Evolutionary conservation across 2,888 invertebrate genomes (phyloP).

Genomic region (Campaea margaritaria): DNA sequence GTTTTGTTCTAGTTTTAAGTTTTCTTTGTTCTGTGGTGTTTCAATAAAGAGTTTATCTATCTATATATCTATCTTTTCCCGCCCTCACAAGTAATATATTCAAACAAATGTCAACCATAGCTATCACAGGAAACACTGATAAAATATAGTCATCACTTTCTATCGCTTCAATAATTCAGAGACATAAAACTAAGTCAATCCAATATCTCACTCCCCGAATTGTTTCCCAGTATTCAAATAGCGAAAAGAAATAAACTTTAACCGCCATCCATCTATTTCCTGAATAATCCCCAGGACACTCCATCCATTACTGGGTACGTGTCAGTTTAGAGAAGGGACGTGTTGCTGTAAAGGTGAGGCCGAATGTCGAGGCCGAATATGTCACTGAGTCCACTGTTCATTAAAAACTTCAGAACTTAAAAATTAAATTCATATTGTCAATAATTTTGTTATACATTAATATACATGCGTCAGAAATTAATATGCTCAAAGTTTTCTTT

Average conservation of each 20-base stretch:
- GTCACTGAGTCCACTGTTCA: background rate
- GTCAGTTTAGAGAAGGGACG: slow-evolving; percentile 24
- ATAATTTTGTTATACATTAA: too few relatives aligned
- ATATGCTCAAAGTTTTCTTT: too few relatives aligned
- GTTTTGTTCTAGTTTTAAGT: too few relatives aligned
- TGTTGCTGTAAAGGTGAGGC: slow-evolving; percentile 2
- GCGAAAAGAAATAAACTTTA: slow-evolving; percentile 32
- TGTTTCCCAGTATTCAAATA: slow-evolving; percentile 29
- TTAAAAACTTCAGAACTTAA: too few relatives aligned
- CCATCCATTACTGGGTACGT: slow-evolving; percentile 30
- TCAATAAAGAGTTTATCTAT: too few relatives aligned
- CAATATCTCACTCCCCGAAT: slow-evolving; percentile 25
- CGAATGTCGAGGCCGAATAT: slow-evolving; percentile 5
- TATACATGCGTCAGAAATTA: background rate
- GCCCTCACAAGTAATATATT: too few relatives aligned
- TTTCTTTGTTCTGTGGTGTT: too few relatives aligned
- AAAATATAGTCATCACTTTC: background rate
- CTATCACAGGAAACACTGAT: too few relatives aligned
- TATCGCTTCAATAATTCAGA: background rate
- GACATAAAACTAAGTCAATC: slow-evolving; percentile 12
- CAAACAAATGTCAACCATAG: too few relatives aligned
- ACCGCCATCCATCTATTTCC: slow-evolving; percentile 32
- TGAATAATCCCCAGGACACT: slow-evolving; percentile 35
- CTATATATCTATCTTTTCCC: too few relatives aligned
- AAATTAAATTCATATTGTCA: background rate